Evolutionary conservation across 2,797 vertebrate species (phyloP).

Genomic region (Ptychadena robeensis): DNA sequence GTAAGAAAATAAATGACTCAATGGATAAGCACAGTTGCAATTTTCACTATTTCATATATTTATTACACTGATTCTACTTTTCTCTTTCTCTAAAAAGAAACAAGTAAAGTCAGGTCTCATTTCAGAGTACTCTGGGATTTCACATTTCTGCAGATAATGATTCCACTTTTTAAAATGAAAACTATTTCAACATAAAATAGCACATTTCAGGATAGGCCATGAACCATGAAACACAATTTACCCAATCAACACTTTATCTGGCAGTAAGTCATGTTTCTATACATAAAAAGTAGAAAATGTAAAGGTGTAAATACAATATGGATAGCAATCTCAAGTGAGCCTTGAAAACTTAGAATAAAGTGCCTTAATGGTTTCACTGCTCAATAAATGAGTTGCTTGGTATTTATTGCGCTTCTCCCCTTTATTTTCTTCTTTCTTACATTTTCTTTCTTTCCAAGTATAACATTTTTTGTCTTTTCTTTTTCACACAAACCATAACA

Average conservation of each 20-base stretch:
- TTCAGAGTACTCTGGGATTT: slow-evolving; percentile 35
- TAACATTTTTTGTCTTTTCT: not conserved
- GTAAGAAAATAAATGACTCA: not conserved
- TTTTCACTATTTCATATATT: not conserved
- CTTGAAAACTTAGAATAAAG: slow-evolving; percentile 21
- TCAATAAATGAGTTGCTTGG: not conserved
- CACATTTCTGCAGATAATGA: slow-evolving; percentile 49
- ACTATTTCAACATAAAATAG: slow-evolving; percentile 55
- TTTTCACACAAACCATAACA: not conserved
- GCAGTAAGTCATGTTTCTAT: slow-evolving; percentile 44
- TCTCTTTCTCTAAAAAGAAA: not conserved
- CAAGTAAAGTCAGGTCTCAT: slow-evolving; percentile 11
- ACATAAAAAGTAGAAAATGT: slow-evolving; percentile 46
- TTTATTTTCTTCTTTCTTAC: not conserved
- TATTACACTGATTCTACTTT: not conserved
- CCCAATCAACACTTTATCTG: slow-evolving; percentile 40
- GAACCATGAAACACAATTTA: slow-evolving; percentile 57
- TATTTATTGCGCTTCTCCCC: not conserved
- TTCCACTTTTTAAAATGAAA: slow-evolving; percentile 55
- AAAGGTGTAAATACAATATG: slow-evolving; percentile 42
- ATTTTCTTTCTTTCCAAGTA: not conserved
- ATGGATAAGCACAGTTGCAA: not conserved
- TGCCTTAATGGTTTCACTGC: slow-evolving; percentile 13
- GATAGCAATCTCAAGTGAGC: slow-evolving; percentile 28
- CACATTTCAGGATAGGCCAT: slow-evolving; percentile 52